Evolutionary conservation across 2,888 invertebrate species (phyloP).

Genomic region (Coenonympha glycerion): DNA sequence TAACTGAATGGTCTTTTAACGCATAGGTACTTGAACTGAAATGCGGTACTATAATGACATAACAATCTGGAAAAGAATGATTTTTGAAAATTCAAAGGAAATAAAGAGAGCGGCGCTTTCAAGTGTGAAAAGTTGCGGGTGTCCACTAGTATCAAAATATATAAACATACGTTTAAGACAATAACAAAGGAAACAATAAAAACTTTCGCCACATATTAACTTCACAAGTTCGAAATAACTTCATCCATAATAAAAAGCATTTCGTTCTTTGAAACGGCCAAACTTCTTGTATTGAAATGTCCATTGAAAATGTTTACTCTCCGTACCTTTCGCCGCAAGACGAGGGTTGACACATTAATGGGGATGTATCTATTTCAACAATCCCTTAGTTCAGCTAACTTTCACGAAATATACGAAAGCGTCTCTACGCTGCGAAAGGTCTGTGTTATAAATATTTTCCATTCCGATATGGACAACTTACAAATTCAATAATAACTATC

Average conservation of each 20-base stretch:
- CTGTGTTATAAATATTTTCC: not conserved
- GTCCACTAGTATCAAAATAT: not conserved
- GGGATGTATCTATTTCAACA: conserved; percentile 26
- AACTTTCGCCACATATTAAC: not conserved
- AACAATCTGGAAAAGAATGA: no score
- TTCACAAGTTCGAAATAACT: not conserved
- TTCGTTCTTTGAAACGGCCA: conserved; percentile 4
- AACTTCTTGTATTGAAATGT: conserved; percentile 21
- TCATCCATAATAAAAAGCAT: conserved; percentile 8
- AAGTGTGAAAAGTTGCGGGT: not conserved
- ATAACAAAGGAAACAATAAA: not conserved
- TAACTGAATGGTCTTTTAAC: no score
- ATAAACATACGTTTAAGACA: not conserved
- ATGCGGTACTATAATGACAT: no score
- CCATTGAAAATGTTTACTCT: conserved; percentile 21
- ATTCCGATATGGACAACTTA: no score
- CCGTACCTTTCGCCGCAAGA: conserved; percentile 15
- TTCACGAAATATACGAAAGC: conserved; percentile 7
- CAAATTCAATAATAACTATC: no score
- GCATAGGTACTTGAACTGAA: no score
- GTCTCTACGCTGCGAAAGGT: conserved; percentile 5
- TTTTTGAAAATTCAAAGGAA: no score
- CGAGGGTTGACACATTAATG: conserved; percentile 30
- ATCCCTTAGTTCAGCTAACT: conserved; percentile 15
- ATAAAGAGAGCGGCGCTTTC: not conserved